A percentile compares a stretch with the other conserved stretches of the same genome.
Conservation (phyloP, 2,888 invertebrate species). For the Cheilosia urbana region DNA sequence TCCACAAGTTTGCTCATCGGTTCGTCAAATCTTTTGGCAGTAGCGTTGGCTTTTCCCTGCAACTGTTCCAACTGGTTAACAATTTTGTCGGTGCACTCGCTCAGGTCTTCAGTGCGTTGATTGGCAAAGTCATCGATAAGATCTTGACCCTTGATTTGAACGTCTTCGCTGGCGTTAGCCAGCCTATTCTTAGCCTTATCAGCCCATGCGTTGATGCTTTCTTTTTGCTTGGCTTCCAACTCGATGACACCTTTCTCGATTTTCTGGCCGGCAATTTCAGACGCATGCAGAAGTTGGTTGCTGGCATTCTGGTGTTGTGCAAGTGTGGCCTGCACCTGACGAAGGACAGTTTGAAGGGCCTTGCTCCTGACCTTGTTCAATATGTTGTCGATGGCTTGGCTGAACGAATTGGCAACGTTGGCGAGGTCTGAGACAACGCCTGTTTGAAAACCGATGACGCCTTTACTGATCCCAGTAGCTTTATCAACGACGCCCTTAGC, state of each 20-base stretch:
- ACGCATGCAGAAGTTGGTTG: neutral
- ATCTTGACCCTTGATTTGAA: conserved; percentile 29
- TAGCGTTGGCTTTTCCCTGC: conserved; percentile 43
- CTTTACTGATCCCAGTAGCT: neutral
- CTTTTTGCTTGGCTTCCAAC: conserved; percentile 9
- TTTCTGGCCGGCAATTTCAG: conserved; percentile 3
- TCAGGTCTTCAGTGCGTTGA: conserved; percentile 24
- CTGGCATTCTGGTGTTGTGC: neutral
- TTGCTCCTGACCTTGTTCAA: neutral
- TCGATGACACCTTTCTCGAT: conserved; percentile 12
- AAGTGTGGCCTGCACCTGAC: neutral
- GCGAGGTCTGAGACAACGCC: neutral
- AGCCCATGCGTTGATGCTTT: conserved; percentile 23
- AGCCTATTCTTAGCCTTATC: conserved; percentile 21
- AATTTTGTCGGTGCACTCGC: conserved; percentile 14
- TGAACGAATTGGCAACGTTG: neutral
- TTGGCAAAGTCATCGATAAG: conserved; percentile 25
- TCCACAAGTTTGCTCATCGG: conserved; percentile 40
- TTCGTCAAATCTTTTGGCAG: conserved; percentile 5
- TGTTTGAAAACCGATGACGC: neutral
- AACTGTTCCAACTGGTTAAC: conserved; percentile 20
- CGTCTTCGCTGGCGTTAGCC: conserved; percentile 32
- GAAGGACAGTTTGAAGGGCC: neutral
- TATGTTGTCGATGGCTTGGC: neutral
- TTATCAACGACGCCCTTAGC: conserved; percentile 18